phyloP scores from a whole-genome alignment of 2,113 vertebrate species.

The Tachuris rubrigastra region DNA sequence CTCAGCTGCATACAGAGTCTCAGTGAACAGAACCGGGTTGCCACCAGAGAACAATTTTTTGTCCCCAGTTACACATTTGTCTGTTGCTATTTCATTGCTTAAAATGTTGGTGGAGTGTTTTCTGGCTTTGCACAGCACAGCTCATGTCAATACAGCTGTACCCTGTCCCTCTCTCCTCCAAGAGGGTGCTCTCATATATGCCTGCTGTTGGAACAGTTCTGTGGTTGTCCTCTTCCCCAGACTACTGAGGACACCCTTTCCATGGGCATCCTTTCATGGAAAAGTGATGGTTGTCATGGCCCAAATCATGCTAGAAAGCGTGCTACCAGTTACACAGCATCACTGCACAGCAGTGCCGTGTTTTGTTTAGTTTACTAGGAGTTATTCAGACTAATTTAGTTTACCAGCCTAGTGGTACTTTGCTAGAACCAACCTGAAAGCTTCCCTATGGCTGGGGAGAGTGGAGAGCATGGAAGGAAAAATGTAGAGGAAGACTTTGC shows the following conservation, averaged over 20 bases:
- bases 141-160: background rate
- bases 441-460: background rate
- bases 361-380: background rate
- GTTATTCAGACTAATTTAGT: background rate
- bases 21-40: background rate
- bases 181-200: fast-evolving
- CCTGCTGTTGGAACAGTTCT: background rate
- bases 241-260: background rate
- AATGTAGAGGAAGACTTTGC: fast-evolving
- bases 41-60: background rate
- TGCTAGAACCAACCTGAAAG: background rate
- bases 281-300: background rate
- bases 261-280: background rate
- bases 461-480: background rate
- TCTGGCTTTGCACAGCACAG: background rate
- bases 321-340: background rate
- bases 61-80: background rate
- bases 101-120: background rate
- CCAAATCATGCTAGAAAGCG: background rate
- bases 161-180: background rate
- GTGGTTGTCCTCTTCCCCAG: background rate
- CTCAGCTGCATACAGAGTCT: background rate
- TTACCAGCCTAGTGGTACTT: background rate
- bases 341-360: background rate
- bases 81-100: background rate